Base-by-base conservation (phyloP, 1,140 invertebrate genomes). In the Ceratosolen solmsi region DNA sequence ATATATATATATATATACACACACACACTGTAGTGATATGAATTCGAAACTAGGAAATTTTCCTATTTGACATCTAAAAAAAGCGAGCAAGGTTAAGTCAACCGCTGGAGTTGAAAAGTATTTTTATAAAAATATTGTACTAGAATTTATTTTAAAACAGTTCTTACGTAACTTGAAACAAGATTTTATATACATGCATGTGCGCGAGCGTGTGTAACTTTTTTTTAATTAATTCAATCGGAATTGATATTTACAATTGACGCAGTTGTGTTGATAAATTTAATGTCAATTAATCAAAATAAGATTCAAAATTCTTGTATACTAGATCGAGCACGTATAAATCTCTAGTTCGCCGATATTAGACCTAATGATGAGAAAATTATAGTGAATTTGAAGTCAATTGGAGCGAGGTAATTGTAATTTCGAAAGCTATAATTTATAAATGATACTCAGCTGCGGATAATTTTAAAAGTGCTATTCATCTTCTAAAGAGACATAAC, bases 401-500 rank as follows among this genome's bases (percentile, higher is more conserved):
- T 68, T 38, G 33, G 15, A 68, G 20, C 33, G 9, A 68, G 33
- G 63, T n/a, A 38, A 68, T n/a, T 38, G 38, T n/a, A 11, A 38
- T 9, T 68, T 36, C 20, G 33, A 68, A 38, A 68, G 33, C 4
- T 68, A 38, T 68, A 30, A 63, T 63, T 63, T 63, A 63, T 33
- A 68, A 68, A 68, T 38, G 33, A 38, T 68, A 38, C 9, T 9
- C 3, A 68, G 33, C 8, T 68, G 20, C 36, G 22, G 20, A 68
- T 38, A n/a, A 68, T n/a, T 38, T 36, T 38, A 68, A 68, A 38
- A 13, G 63, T n/a, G 5, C 33, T 68, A 68, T 68, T 65, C 25
- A 65, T 65, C 60, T 65, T 65, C 30, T 36, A 65, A 65, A 65
- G 13, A 65, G 30, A 9, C 15, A 68, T 38, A 68, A 38, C 20